A percentile compares a stretch with the other conserved stretches of the same genome.
phyloP scores from a whole-genome alignment of 2,113 vertebrate genomes.

The Vidua macroura region DNA sequence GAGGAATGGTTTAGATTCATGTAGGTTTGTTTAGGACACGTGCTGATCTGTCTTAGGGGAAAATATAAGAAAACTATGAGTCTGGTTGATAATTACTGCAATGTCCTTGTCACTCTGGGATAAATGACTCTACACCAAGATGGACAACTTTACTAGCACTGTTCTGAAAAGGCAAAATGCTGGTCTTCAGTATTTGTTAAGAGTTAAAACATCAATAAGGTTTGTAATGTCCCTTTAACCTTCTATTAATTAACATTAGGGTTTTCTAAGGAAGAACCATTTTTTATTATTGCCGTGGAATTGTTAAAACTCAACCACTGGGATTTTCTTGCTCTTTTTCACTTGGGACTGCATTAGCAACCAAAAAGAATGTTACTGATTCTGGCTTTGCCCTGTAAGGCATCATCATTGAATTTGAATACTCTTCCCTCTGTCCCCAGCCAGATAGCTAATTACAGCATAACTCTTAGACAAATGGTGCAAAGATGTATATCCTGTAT shows the following conservation, averaged over 20 bases:
- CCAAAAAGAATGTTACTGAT: background rate
- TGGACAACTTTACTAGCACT: background rate
- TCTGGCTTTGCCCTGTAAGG: background rate
- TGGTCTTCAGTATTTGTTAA: background rate
- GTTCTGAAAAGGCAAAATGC: background rate
- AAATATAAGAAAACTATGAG: background rate
- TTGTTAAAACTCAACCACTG: background rate
- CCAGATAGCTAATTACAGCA: background rate
- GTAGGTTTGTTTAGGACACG: background rate
- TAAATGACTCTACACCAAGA: background rate
- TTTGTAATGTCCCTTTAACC: background rate
- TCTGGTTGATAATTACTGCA: background rate
- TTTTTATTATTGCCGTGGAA: background rate
- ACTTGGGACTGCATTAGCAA: background rate
- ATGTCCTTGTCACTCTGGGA: background rate
- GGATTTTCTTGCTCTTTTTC: background rate
- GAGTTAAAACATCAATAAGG: background rate
- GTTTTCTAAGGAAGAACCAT: background rate
- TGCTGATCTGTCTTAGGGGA: background rate
- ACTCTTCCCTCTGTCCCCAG: background rate
- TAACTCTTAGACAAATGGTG: background rate
- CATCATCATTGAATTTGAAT: background rate
- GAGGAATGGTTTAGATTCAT: background rate
- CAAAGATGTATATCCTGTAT: background rate
- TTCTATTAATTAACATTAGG: background rate